Conservation (phyloP, 1,140 invertebrate genomes). For the Anagrus nilaparvatae region DNA sequence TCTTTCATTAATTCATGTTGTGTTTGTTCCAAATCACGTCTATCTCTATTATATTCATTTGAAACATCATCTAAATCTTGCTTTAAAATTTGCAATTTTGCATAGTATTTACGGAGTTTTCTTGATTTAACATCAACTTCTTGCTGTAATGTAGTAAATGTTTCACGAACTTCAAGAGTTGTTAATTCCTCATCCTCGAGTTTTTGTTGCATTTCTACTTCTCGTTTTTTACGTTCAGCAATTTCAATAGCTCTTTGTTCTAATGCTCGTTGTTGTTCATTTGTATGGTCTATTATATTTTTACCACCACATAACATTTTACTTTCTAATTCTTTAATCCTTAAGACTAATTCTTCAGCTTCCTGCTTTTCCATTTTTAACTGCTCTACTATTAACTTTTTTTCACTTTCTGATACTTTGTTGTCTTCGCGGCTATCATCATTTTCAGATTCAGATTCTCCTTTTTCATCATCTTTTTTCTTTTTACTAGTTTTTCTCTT, state of each 20-base stretch:
- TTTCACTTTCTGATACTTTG: conserved; percentile 48
- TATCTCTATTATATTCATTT: conserved; percentile 68
- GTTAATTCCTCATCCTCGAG: conserved; percentile 84
- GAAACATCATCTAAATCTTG: conserved; percentile 75
- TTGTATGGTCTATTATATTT: conserved; percentile 95
- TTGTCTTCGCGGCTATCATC: conserved; percentile 44
- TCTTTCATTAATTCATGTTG: conserved; percentile 68
- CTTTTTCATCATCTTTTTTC: conserved; percentile 37
- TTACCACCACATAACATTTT: conserved; percentile 97
- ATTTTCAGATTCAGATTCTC: conserved; percentile 37
- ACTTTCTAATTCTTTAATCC: conserved; percentile 82
- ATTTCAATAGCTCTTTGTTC: conserved; percentile 87
- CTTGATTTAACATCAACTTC: conserved; percentile 84
- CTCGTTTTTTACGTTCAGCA: conserved; percentile 70
- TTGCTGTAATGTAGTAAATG: conserved; percentile 88
- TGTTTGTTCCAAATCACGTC: conserved; percentile 69
- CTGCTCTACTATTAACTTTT: conserved; percentile 50
- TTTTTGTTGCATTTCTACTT: conserved; percentile 72
- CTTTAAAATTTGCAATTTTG: conserved; percentile 41
- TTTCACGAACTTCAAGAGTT: conserved; percentile 88
- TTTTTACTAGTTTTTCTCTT: conserved; percentile 43
- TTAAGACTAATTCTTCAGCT: conserved; percentile 62
- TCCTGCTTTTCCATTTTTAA: conserved; percentile 58
- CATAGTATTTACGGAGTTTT: conserved; percentile 55
- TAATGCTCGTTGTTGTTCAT: conserved; percentile 83